phyloP scores from a whole-genome alignment of 2,888 invertebrate species.

The Orthosia gracilis region DNA sequence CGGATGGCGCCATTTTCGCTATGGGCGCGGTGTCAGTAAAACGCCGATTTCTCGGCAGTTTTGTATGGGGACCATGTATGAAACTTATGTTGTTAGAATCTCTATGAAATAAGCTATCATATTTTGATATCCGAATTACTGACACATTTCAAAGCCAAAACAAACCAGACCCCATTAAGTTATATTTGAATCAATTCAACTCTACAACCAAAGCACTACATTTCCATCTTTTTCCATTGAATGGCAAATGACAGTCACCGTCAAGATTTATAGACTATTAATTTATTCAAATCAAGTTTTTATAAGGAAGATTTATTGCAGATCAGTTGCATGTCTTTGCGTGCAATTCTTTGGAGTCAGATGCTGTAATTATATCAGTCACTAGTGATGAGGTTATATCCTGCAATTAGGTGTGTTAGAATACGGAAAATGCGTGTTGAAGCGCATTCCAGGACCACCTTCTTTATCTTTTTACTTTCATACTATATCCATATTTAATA shows the following conservation, averaged over 20 bases:
- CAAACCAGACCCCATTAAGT: too few relatives aligned
- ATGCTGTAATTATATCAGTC: conserved; percentile 37
- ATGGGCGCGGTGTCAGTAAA: too few relatives aligned
- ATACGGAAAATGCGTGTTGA: conserved; percentile 1
- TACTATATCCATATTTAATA: too few relatives aligned
- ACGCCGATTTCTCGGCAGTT: too few relatives aligned
- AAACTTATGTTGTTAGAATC: too few relatives aligned
- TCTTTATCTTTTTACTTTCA: not conserved
- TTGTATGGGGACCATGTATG: too few relatives aligned
- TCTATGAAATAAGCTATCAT: too few relatives aligned
- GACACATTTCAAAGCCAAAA: too few relatives aligned
- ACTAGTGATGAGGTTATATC: conserved; percentile 23
- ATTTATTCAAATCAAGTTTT: conserved; percentile 33
- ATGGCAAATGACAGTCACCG: not conserved
- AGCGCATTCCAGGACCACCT: conserved; percentile 8
- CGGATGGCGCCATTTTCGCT: too few relatives aligned
- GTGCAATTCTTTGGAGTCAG: conserved; percentile 36
- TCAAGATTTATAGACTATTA: conserved; percentile 23
- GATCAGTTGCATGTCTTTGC: conserved; percentile 23
- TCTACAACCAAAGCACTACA: not conserved
- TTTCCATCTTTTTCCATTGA: conserved; percentile 8
- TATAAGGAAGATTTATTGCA: conserved; percentile 20
- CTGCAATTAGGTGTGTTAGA: conserved; percentile 2
- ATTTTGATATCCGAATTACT: too few relatives aligned
- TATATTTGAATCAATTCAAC: conserved; percentile 4